A percentile compares a stretch with the other conserved stretches of the same genome.
Evolutionary conservation across 2,888 invertebrate genomes (phyloP).

Genomic region (Drosophila conformis): DNA sequence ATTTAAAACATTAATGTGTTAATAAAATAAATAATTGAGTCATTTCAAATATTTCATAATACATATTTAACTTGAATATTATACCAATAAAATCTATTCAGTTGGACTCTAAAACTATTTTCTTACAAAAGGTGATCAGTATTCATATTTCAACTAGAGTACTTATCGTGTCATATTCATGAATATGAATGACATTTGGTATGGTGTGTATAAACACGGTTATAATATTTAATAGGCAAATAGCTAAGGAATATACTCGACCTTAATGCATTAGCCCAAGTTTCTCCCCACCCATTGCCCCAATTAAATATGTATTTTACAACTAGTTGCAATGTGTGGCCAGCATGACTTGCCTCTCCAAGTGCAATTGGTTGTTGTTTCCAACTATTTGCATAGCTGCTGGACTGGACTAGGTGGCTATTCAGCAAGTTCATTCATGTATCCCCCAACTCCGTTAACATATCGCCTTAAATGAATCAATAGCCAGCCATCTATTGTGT

Average conservation of each 20-base stretch:
- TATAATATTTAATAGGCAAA: slow-evolving; percentile 20
- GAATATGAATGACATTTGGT: not conserved
- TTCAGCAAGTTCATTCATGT: slow-evolving; percentile 52
- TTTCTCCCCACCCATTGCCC: slow-evolving; percentile 16
- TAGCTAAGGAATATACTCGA: slow-evolving; percentile 26
- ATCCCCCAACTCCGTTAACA: slow-evolving; percentile 26
- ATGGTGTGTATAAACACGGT: not conserved
- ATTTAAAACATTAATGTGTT: not conserved
- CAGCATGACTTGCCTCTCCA: slow-evolving; percentile 18
- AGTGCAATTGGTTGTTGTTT: slow-evolving; percentile 27
- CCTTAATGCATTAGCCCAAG: slow-evolving; percentile 16
- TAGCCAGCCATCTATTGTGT: slow-evolving; percentile 2
- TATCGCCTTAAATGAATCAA: slow-evolving; percentile 23
- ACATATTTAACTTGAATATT: not conserved
- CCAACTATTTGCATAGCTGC: slow-evolving; percentile 54
- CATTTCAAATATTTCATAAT: not conserved
- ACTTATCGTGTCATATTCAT: not conserved
- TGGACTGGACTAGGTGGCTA: slow-evolving; percentile 14
- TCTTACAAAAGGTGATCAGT: not conserved
- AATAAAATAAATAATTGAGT: not conserved
- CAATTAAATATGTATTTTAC: slow-evolving; percentile 19
- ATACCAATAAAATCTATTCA: not conserved
- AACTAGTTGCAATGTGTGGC: slow-evolving; percentile 17
- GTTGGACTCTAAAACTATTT: not conserved
- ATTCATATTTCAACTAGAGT: not conserved